Percentiles rank a stretch among this genome's conserved stretches.
Evolutionary conservation across 2,888 invertebrate genomes (phyloP).

Genomic region (Uloborus plumipes): DNA sequence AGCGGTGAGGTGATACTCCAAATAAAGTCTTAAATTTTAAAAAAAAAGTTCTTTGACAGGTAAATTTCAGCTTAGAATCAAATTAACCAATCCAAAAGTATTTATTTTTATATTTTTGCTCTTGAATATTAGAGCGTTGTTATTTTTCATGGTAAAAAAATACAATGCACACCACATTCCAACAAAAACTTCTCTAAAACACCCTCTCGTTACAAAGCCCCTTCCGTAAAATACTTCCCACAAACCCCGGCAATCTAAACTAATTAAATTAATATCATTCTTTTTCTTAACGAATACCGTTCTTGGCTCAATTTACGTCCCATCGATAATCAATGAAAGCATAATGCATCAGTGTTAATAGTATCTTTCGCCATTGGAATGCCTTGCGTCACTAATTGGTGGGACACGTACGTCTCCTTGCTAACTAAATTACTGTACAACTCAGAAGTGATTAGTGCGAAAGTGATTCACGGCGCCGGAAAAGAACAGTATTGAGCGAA

Average conservation of each 20-base stretch:
- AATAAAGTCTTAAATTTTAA: no score
- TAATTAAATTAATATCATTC: no score
- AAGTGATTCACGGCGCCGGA: background rate
- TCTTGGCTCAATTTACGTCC: background rate
- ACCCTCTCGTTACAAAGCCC: background rate
- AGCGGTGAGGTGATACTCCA: no score
- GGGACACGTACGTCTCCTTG: background rate
- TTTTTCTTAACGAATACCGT: no score
- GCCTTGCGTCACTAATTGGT: background rate
- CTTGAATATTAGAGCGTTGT: no score
- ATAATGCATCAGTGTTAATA: conserved; percentile 12
- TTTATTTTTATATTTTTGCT: no score
- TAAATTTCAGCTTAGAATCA: no score
- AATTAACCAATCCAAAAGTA: no score
- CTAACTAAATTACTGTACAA: background rate
- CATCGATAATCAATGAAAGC: conserved; percentile 21
- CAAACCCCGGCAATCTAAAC: background rate
- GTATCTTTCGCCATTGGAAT: conserved; percentile 7
- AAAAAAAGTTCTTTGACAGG: no score
- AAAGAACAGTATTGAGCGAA: no score
- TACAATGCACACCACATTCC: background rate
- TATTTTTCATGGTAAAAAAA: background rate
- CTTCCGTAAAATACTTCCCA: background rate
- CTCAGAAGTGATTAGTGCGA: background rate
- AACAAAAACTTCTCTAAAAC: background rate